These are phyloP conservation scores for Progne subis DNA, from an alignment of 2,113 vertebrate species.

Conservation along the genomic window DNA sequence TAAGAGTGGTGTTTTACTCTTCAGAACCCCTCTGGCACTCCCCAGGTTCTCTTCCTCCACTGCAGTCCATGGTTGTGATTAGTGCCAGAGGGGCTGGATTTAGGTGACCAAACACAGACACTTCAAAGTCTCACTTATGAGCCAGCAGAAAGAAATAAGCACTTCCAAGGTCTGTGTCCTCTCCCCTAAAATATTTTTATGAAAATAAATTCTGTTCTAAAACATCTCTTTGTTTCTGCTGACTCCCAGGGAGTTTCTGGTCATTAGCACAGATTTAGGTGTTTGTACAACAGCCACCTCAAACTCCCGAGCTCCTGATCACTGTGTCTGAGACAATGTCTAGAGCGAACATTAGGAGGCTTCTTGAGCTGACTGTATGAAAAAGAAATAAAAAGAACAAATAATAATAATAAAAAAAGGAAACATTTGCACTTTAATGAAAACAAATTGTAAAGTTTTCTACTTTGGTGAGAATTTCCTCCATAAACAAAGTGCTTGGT, in stretches of 20 bases:
- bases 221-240: neutral
- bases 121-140: neutral
- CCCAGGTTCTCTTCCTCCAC: neutral
- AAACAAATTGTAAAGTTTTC: neutral
- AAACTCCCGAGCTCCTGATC: neutral
- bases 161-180: neutral
- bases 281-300: neutral
- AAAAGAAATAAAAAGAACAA: neutral
- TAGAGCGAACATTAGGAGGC: neutral
- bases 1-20: neutral
- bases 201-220: neutral
- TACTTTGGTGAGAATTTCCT: neutral
- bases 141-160: neutral
- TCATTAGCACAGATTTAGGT: neutral
- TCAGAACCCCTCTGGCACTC: neutral
- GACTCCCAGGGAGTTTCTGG: neutral
- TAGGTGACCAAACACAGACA: neutral
- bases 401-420: no score
- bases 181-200: neutral
- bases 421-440: neutral
- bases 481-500: neutral
- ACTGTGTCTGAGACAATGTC: neutral
- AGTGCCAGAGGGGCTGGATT: neutral
- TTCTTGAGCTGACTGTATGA: neutral
- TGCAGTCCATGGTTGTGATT: accelerated